Percentiles rank a stretch among this genome's conserved stretches.
These are phyloP conservation scores for Coturnix japonica DNA, from an alignment of 2,113 vertebrate species.

Conservation along the genomic window DNA sequence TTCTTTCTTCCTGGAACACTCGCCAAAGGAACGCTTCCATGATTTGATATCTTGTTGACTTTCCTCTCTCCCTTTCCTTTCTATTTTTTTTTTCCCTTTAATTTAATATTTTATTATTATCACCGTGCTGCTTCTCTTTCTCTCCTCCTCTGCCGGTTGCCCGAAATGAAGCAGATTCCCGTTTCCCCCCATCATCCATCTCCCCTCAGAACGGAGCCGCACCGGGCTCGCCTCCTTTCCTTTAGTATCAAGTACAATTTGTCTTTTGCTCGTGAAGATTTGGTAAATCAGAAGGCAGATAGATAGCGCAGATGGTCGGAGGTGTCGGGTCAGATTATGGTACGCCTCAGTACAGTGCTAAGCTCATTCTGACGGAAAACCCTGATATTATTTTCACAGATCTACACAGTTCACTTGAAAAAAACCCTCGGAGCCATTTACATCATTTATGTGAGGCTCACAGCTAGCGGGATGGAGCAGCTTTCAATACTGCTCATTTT, in stretches of 20 bases:
- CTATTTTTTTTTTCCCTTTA: background rate
- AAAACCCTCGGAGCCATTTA: conserved; percentile 84
- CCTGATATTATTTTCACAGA: conserved; percentile 97
- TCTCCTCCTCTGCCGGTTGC: conserved; percentile 1
- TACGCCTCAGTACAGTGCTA: conserved; percentile 93
- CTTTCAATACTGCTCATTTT: conserved; percentile 88
- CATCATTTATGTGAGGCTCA: conserved; percentile 89
- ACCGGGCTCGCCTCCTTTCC: conserved; percentile 70
- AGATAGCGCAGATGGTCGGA: conserved; percentile 99
- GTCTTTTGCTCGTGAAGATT: conserved; percentile 87
- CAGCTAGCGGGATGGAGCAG: conserved; percentile 84
- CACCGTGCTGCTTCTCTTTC: background rate
- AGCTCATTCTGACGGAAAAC: conserved; percentile 97
- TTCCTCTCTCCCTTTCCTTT: background rate
- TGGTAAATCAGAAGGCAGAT: conserved; percentile 98
- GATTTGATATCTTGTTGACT: conserved; percentile 2
- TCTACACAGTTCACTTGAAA: conserved; percentile 83
- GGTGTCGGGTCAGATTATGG: conserved; percentile 98
- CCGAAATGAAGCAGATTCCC: conserved; percentile 61
- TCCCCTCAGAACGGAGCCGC: conserved; percentile 10
- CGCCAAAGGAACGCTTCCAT: conserved; percentile 36
- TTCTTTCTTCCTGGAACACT: background rate
- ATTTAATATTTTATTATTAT: background rate
- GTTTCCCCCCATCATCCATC: conserved; percentile 63
- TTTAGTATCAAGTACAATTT: conserved; percentile 94